A percentile compares a stretch with the other conserved stretches of the same genome.
Evolutionary conservation across 2,113 vertebrate genomes (phyloP).

Genomic region (Hemibagrus wyckioides): DNA sequence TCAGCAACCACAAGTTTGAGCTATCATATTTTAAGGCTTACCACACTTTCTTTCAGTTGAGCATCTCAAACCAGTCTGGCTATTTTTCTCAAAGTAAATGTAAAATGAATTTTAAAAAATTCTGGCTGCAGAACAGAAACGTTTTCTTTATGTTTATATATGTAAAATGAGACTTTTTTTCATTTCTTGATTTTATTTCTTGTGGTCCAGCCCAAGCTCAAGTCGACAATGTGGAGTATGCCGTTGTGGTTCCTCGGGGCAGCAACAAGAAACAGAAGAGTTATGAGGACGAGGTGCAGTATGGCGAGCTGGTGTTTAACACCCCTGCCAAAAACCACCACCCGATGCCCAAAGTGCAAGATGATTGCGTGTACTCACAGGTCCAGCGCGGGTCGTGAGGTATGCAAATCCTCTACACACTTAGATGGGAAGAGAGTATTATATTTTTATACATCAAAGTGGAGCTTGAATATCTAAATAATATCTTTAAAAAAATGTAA

Average conservation of each 20-base stretch:
- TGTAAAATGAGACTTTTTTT: too few species aligned
- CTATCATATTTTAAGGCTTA: too few species aligned
- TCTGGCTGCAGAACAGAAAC: too few species aligned
- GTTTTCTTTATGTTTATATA: too few species aligned
- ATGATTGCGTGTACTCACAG: constrained; percentile 33
- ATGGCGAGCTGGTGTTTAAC: constrained; percentile 35
- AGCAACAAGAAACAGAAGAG: background rate
- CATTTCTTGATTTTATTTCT: background rate
- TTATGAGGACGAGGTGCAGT: constrained; percentile 18
- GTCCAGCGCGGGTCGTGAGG: background rate
- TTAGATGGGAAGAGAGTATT: background rate
- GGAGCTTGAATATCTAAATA: background rate
- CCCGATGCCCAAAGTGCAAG: background rate
- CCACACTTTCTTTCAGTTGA: too few species aligned
- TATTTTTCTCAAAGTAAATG: too few species aligned
- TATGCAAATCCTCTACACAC: background rate
- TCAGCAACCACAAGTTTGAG: background rate
- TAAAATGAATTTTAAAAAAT: too few species aligned
- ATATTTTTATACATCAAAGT: background rate
- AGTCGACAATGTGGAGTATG: constrained; percentile 9
- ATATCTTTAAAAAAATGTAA: background rate
- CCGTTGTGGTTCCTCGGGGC: background rate
- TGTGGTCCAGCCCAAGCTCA: constrained; percentile 1
- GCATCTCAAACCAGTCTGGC: too few species aligned
- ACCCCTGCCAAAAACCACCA: background rate